Conservation (phyloP, 2,888 invertebrate genomes). For the Cryptocheilus praepositus region DNA sequence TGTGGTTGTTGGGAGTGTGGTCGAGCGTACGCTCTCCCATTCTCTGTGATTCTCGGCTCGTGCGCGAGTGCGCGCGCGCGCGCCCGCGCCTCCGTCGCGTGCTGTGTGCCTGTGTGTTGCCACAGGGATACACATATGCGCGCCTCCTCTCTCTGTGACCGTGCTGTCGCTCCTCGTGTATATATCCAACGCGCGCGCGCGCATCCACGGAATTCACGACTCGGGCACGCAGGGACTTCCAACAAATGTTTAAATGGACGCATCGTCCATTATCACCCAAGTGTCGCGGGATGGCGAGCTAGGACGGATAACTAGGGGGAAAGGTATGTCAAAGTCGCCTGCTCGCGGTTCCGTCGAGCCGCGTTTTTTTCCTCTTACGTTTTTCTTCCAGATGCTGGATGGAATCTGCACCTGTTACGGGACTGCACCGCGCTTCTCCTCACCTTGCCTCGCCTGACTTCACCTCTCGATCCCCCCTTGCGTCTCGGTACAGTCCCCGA, state of each 20-base stretch:
- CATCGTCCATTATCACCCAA: slow-evolving; percentile 99
- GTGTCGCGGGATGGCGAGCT: slow-evolving; percentile 97
- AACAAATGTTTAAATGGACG: slow-evolving; percentile 93
- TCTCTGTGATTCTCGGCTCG: slow-evolving; percentile 10
- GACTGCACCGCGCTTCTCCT: slow-evolving; percentile 49
- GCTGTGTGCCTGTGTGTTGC: slow-evolving; percentile 31
- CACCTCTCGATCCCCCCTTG: slow-evolving; percentile 27
- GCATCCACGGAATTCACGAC: slow-evolving; percentile 67
- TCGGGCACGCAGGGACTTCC: slow-evolving; percentile 67
- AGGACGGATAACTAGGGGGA: slow-evolving; percentile 90
- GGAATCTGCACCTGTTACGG: slow-evolving; percentile 68
- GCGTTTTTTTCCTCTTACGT: slow-evolving; percentile 30
- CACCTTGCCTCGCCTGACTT: slow-evolving; percentile 54
- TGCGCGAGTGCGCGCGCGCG: slow-evolving; percentile 25
- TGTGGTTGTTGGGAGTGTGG: slow-evolving; percentile 36
- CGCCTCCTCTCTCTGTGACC: not conserved
- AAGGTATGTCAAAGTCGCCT: slow-evolving; percentile 79
- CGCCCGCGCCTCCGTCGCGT: slow-evolving; percentile 5
- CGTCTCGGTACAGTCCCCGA: slow-evolving; percentile 16
- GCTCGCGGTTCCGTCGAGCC: slow-evolving; percentile 18
- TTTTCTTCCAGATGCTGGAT: slow-evolving; percentile 54
- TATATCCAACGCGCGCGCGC: slow-evolving; percentile 54
- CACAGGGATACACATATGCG: slow-evolving; percentile 20
- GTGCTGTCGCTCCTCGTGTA: slow-evolving; percentile 13
- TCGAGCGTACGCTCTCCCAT: slow-evolving; percentile 14